Conservation (phyloP, 2,888 invertebrate genomes). For the Pardosa pseudoannulata region DNA sequence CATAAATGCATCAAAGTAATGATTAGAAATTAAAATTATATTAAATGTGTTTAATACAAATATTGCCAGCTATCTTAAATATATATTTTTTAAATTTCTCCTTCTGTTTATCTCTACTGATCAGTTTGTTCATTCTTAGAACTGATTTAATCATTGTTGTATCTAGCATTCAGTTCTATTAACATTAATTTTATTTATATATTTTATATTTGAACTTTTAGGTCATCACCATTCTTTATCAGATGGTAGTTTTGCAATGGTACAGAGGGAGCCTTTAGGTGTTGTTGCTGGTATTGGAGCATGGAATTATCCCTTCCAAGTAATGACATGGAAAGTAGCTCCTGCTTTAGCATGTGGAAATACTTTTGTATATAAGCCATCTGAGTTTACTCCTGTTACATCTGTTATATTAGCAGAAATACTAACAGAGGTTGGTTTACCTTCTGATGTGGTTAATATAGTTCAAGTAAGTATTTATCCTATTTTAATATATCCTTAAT, state of each 20-base stretch:
- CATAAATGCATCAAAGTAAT: no score
- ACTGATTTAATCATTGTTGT: no score
- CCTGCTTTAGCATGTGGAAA: constrained; percentile 81
- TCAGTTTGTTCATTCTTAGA: no score
- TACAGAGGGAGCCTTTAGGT: constrained; percentile 80
- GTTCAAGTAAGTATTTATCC: constrained; percentile 78
- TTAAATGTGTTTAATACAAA: no score
- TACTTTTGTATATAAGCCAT: constrained; percentile 81
- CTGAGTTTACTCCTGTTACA: constrained; percentile 80
- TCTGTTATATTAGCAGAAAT: constrained; percentile 80
- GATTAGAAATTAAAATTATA: no score
- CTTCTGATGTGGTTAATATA: constrained; percentile 80
- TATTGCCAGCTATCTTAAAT: no score
- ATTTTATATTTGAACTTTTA: constrained; percentile 74
- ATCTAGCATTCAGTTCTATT: no score
- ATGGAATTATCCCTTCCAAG: constrained; percentile 81
- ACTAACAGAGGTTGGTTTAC: constrained; percentile 80
- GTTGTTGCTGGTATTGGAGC: constrained; percentile 81
- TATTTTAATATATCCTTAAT: background rate
- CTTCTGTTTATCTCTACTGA: no score
- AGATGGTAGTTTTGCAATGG: constrained; percentile 79
- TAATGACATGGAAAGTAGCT: constrained; percentile 77
- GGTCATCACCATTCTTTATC: constrained; percentile 79
- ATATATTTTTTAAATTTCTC: no score
- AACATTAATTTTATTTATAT: background rate